These are phyloP conservation scores for Stenchaetothrips biformis DNA, from an alignment of 2,888 invertebrate genomes.

Conservation along the genomic window DNA sequence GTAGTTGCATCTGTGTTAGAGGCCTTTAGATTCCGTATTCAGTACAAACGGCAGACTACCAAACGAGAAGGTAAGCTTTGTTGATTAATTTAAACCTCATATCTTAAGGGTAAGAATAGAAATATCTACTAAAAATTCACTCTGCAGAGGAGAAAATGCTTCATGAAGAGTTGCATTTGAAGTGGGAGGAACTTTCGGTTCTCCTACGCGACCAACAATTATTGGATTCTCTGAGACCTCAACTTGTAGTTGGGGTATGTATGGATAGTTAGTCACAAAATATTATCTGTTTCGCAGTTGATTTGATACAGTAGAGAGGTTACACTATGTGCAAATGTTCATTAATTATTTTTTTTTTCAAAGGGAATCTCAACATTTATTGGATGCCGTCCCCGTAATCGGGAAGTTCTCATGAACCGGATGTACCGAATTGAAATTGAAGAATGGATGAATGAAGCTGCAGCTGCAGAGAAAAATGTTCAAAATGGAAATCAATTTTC, in stretches of 20 bases:
- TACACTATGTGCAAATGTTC: not conserved
- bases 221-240: constrained; percentile 50
- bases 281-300: not conserved
- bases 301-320: not conserved
- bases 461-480: constrained; percentile 49
- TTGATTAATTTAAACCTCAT: constrained; percentile 29
- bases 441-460: constrained; percentile 68
- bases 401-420: constrained; percentile 68
- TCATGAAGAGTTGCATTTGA: constrained; percentile 67
- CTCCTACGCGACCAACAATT: constrained; percentile 53
- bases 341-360: not conserved
- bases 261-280: constrained; percentile 21
- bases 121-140: constrained; percentile 31
- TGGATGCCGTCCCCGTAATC: constrained; percentile 67
- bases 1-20: constrained; percentile 85
- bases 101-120: constrained; percentile 33
- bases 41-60: constrained; percentile 75
- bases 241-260: constrained; percentile 52
- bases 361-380: constrained; percentile 62
- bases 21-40: constrained; percentile 81
- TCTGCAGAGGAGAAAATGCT: constrained; percentile 66
- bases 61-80: constrained; percentile 62
- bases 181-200: constrained; percentile 61
- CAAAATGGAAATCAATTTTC: constrained; percentile 7
- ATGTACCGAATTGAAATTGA: constrained; percentile 73